A percentile compares a stretch with the other conserved stretches of the same genome.
Conservation (phyloP, 35 echinoderm and acorn worm species). For the Ophiothrix spiculata region DNA sequence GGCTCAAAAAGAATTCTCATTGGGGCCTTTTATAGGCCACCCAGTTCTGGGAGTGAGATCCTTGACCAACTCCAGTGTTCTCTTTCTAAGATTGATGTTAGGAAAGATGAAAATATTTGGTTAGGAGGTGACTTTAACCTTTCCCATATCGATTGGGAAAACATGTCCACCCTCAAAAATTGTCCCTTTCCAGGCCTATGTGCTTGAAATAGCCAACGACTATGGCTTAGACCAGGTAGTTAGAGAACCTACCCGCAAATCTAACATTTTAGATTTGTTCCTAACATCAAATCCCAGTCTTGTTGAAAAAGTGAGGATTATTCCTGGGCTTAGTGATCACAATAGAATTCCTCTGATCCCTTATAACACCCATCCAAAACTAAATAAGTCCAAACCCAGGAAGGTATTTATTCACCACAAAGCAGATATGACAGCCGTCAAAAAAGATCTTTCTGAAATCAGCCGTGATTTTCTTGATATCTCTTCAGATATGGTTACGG, state of each 20-base stretch:
- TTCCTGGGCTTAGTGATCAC: slow-evolving; percentile 17
- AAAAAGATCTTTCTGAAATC: background rate
- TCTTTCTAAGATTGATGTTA: too few species aligned
- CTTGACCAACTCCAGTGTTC: too few species aligned
- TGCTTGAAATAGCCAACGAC: too few species aligned
- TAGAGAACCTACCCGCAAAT: background rate
- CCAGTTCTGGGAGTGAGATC: too few species aligned
- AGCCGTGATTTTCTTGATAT: background rate
- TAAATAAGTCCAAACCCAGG: background rate
- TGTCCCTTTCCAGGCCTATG: background rate
- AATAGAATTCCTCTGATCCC: background rate
- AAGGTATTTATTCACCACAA: background rate
- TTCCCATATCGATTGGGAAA: slow-evolving; percentile 27
- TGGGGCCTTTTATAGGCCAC: too few species aligned
- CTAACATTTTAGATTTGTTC: slow-evolving; percentile 21
- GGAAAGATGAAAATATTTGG: too few species aligned
- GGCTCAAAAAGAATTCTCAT: too few species aligned
- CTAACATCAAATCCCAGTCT: slow-evolving; percentile 10
- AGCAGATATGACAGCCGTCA: background rate
- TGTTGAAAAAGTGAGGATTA: background rate
- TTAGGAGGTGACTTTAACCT: too few species aligned
- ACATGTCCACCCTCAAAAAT: background rate
- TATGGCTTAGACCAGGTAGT: slow-evolving; percentile 17
- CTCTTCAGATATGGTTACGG: background rate
- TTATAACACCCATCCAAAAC: background rate